Evolutionary conservation across 2,888 invertebrate species (phyloP), one percentile per base, ranked within the genome.

Genomic region (Thera britannica): DNA sequence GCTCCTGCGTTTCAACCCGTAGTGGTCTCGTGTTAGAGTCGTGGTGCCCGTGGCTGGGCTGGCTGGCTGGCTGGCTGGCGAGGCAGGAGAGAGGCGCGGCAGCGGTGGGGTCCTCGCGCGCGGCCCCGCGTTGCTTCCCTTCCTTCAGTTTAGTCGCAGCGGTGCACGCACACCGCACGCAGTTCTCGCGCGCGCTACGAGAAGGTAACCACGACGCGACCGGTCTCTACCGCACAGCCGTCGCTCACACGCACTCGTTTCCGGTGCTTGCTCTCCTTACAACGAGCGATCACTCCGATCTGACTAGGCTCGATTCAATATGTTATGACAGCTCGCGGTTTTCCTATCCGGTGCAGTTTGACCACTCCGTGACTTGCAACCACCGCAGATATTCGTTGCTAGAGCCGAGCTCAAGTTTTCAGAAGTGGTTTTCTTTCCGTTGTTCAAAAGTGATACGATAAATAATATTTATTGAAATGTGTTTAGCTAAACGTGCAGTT

Each of bases 161-260:
- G 93, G 93, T 93, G 93, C 93, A 93, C 93, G 93, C 93, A 92
- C 93, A 84, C 93, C 93, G 93, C 90, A 93, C 93, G 93, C 93
- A 93, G 93, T 92, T 92, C 93, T 92, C 93, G 93, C 92, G 92
- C 92, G 91, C 92, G 88, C 84, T 81, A 87, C 90, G 90, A 92
- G 90, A 92, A 93, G 93, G 93, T 93, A 92, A 85, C 85, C 90
- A 81, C 84, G 82, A 72, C 79, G 75, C 77, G 79, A 79, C 78
- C 77, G 79, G 75, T 75, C 73, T 65, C 73, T 71, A 67, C 74
- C 76, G 78, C 73, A 74, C 74, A 77, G 79, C 77, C 75, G 55
- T 49, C 70, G 77, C 65, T 75, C 76, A 76, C 84, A 82, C 87
- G 87, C 87, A 88, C 81, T 83, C 85, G 88, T 87, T 90, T 90